Percentiles rank a stretch among this genome's conserved stretches.
These are phyloP conservation scores for Drosophila mulleri DNA, from an alignment of 2,888 invertebrate species.

Conservation along the genomic window DNA sequence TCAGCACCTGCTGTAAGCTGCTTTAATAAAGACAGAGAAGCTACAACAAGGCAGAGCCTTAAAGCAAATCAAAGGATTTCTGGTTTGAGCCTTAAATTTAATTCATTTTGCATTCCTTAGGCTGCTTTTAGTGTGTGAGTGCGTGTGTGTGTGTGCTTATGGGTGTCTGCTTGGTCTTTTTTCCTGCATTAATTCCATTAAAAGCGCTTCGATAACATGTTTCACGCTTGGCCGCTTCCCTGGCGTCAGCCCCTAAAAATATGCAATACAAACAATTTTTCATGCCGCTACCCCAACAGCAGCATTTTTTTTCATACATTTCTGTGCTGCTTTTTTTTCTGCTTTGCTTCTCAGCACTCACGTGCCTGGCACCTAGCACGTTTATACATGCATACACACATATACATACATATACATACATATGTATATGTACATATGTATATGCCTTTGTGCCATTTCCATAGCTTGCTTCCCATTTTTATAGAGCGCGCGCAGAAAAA, in stretches of 20 bases:
- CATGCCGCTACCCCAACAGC: constrained; percentile 49
- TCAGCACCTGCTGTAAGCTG: background rate
- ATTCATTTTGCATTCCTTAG: constrained; percentile 52
- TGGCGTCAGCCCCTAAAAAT: constrained; percentile 67
- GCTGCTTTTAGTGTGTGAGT: background rate
- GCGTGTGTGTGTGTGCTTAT: constrained; percentile 7
- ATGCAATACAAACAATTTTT: constrained; percentile 75
- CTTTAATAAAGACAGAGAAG: constrained; percentile 20
- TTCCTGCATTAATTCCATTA: constrained; percentile 71
- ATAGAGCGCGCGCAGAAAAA: constrained; percentile 22
- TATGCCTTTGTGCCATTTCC: constrained; percentile 24
- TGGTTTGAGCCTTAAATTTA: constrained; percentile 22
- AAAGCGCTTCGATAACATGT: constrained; percentile 71
- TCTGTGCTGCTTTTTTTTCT: no score
- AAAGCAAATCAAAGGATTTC: constrained; percentile 29
- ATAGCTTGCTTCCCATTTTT: constrained; percentile 48
- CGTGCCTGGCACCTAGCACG: constrained; percentile 52
- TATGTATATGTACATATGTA: background rate
- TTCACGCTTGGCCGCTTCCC: constrained; percentile 67
- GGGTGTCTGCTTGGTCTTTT: constrained; percentile 31
- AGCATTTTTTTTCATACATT: no score
- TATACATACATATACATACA: background rate
- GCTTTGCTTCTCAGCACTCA: constrained; percentile 35
- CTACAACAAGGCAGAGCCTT: constrained; percentile 17
- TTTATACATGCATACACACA: background rate